phyloP scores from a whole-genome alignment of 2,888 invertebrate species.

The Drosophila mimica region DNA sequence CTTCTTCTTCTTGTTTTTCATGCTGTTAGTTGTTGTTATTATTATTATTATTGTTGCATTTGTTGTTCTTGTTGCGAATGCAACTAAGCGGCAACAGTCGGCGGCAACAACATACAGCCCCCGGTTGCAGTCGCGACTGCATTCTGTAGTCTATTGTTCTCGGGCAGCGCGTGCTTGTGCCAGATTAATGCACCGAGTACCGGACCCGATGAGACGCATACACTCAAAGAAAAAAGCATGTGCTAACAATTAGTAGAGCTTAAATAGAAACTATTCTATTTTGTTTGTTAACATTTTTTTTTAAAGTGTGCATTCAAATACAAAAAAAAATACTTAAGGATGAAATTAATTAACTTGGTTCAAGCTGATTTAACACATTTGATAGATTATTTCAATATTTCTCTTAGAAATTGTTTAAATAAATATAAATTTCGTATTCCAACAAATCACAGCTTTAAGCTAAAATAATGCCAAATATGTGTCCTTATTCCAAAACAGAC shows the following conservation, averaged over 20 bases:
- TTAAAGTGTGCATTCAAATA: background rate
- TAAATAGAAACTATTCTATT: background rate
- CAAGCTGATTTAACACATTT: background rate
- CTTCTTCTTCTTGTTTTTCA: background rate
- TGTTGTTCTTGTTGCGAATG: constrained; percentile 53
- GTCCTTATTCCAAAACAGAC: background rate
- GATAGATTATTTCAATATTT: background rate
- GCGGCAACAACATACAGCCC: constrained; percentile 30
- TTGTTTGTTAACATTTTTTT: background rate
- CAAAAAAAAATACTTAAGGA: background rate
- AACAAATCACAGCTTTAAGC: background rate
- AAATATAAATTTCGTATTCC: background rate
- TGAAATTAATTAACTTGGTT: background rate
- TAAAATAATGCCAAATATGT: background rate
- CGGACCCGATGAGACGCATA: constrained; percentile 5
- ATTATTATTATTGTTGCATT: constrained; percentile 12
- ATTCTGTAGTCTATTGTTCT: constrained; percentile 66
- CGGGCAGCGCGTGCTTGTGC: constrained; percentile 76
- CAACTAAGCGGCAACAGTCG: constrained; percentile 68
- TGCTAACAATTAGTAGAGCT: background rate
- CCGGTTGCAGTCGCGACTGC: constrained; percentile 20
- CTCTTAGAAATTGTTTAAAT: background rate
- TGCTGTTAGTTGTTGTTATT: constrained; percentile 19
- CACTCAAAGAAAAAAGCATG: background rate
- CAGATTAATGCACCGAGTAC: constrained; percentile 66